A percentile compares a stretch with the other conserved stretches of the same genome.
These are phyloP conservation scores for Polydrusus tereticollis DNA, from an alignment of 2,888 invertebrate genomes.

Conservation along the genomic window DNA sequence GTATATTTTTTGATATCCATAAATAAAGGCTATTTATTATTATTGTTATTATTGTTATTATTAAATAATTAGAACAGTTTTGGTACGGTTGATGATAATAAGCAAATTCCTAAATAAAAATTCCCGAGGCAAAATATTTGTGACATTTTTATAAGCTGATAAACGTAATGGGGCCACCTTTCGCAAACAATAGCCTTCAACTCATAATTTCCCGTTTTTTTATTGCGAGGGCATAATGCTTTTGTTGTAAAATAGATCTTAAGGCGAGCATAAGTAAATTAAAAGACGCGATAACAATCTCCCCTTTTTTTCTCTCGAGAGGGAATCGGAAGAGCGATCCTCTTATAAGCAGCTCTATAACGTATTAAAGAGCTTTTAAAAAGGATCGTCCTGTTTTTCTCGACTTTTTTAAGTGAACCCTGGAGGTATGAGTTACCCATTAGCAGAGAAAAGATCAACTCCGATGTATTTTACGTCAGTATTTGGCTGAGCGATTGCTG, in stretches of 20 bases:
- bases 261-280: slow-evolving; percentile 84
- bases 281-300: slow-evolving; percentile 85
- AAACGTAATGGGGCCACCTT: slow-evolving; percentile 16
- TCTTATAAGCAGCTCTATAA: slow-evolving; percentile 57
- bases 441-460: slow-evolving; percentile 55
- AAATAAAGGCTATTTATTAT: no score
- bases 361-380: slow-evolving; percentile 60
- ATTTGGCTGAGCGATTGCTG: slow-evolving; percentile 63
- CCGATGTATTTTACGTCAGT: slow-evolving; percentile 48
- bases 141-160: slow-evolving; percentile 40
- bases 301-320: slow-evolving; percentile 68
- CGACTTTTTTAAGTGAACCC: slow-evolving; percentile 62
- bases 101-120: background rate
- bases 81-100: no score
- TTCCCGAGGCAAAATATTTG: background rate
- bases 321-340: slow-evolving; percentile 61
- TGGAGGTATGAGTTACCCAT: slow-evolving; percentile 62
- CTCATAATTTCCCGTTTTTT: slow-evolving; percentile 61
- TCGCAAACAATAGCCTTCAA: slow-evolving; percentile 32
- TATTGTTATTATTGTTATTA: no score
- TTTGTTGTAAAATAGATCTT: slow-evolving; percentile 77
- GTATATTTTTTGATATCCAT: no score
- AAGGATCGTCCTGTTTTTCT: slow-evolving; percentile 64
- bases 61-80: no score
- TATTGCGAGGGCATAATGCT: slow-evolving; percentile 64